A percentile compares a stretch with the other conserved stretches of the same genome.
These are phyloP conservation scores for Eudiplozoon nipponicum DNA, from an alignment of 2,888 invertebrate genomes.

Conservation along the genomic window DNA sequence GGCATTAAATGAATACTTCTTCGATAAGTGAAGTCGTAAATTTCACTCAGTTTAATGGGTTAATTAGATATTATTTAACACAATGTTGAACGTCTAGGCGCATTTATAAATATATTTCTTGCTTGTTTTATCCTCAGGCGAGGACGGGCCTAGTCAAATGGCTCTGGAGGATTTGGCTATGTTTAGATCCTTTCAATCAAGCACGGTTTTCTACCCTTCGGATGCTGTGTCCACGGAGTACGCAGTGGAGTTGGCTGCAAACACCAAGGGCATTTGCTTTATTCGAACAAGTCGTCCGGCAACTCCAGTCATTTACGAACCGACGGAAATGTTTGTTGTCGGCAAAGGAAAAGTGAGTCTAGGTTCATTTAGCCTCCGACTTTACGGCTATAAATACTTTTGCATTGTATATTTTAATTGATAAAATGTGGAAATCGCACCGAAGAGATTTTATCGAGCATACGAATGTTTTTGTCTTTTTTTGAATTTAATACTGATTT, in stretches of 20 bases:
- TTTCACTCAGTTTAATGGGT: no score
- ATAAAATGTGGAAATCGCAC: no score
- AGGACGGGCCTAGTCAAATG: slow-evolving; percentile 97
- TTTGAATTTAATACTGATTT: no score
- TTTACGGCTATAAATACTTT: no score
- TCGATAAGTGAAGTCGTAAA: no score
- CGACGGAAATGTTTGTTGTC: slow-evolving; percentile 46
- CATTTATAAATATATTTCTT: no score
- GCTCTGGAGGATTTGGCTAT: slow-evolving; percentile 83
- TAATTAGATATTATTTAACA: not conserved
- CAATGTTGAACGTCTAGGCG: not conserved
- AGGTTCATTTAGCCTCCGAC: not conserved
- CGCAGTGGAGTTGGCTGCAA: slow-evolving; percentile 71
- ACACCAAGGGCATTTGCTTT: slow-evolving; percentile 68
- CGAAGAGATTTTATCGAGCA: no score
- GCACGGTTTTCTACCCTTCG: slow-evolving; percentile 38
- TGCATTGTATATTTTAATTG: no score
- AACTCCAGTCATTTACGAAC: slow-evolving; percentile 50
- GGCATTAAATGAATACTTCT: no score
- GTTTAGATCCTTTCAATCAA: slow-evolving; percentile 55
- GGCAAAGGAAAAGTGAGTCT: slow-evolving; percentile 31
- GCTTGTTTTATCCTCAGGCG: slow-evolving; percentile 32
- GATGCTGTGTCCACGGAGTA: slow-evolving; percentile 79
- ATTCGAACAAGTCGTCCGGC: slow-evolving; percentile 72
- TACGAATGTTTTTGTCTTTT: no score